Evolutionary conservation across 1,140 invertebrate genomes (phyloP).

Genomic region (Ylistrum balloti): DNA sequence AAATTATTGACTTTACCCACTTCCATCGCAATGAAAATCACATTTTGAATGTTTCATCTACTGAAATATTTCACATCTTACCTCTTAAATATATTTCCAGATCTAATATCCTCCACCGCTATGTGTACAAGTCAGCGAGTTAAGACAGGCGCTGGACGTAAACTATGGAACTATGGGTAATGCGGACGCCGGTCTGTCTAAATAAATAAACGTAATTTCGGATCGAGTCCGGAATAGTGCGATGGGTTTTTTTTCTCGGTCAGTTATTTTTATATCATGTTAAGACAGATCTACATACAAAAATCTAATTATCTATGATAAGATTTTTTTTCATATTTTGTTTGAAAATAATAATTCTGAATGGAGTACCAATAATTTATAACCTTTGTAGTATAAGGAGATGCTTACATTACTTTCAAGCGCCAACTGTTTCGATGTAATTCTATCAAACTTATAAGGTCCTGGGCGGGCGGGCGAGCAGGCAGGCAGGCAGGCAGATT

Average conservation of each 20-base stretch:
- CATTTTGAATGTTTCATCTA: not conserved
- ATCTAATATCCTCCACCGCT: not conserved
- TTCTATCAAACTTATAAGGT: too few species aligned
- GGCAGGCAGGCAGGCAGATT: too few species aligned
- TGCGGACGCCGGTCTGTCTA: not conserved
- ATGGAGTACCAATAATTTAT: too few species aligned
- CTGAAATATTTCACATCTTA: not conserved
- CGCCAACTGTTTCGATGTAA: too few species aligned
- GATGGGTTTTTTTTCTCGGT: not conserved
- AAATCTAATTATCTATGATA: too few species aligned
- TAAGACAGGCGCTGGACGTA: conserved; percentile 37
- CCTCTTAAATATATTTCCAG: not conserved
- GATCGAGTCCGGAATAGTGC: not conserved
- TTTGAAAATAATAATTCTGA: too few species aligned
- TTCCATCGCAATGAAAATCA: not conserved
- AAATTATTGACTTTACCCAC: not conserved
- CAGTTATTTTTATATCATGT: too few species aligned
- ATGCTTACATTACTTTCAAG: too few species aligned
- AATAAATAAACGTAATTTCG: not conserved
- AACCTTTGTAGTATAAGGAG: too few species aligned
- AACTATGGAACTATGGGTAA: conserved; percentile 34
- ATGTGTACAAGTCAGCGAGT: not conserved
- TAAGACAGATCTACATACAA: too few species aligned
- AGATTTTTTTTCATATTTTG: too few species aligned
- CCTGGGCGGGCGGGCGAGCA: too few species aligned